phyloP scores from a whole-genome alignment of 1,140 invertebrate genomes.

The Batillaria attramentaria region DNA sequence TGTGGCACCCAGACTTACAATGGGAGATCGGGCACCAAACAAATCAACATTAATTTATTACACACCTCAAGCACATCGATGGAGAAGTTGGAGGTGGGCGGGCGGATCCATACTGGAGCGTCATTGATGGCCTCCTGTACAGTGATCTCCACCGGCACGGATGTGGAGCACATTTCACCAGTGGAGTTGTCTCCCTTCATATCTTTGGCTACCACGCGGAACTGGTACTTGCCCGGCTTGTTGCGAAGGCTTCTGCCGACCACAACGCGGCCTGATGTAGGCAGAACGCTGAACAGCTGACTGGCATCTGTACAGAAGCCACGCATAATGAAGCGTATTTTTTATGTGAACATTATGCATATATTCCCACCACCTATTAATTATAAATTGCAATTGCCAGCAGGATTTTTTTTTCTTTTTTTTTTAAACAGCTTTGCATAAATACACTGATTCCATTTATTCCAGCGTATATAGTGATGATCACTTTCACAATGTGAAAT shows the following conservation, averaged over 20 bases:
- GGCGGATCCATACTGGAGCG: slow-evolving; percentile 79
- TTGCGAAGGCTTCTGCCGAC: slow-evolving; percentile 57
- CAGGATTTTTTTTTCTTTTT: too few relatives aligned
- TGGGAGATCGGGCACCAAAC: background rate
- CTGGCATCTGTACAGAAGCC: background rate
- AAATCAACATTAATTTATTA: background rate
- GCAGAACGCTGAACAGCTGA: background rate
- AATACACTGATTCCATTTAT: too few relatives aligned
- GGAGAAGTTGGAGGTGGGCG: slow-evolving; percentile 73
- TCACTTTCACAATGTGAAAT: too few relatives aligned
- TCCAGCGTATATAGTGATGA: too few relatives aligned
- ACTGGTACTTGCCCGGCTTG: slow-evolving; percentile 55
- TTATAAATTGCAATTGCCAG: slow-evolving; percentile 5
- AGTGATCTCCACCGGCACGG: slow-evolving; percentile 47
- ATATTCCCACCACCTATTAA: background rate
- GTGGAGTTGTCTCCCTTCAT: slow-evolving; percentile 23
- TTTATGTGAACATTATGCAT: too few relatives aligned
- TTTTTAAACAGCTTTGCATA: too few relatives aligned
- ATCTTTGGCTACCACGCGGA: slow-evolving; percentile 55
- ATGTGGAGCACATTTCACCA: slow-evolving; percentile 40
- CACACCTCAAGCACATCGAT: slow-evolving; percentile 67
- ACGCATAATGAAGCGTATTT: too few relatives aligned
- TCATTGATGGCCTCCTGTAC: slow-evolving; percentile 85
- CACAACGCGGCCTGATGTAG: slow-evolving; percentile 44
- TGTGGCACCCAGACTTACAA: too few relatives aligned